Base-by-base conservation (phyloP, 2,888 invertebrate genomes). In the Drosophila merina region DNA sequence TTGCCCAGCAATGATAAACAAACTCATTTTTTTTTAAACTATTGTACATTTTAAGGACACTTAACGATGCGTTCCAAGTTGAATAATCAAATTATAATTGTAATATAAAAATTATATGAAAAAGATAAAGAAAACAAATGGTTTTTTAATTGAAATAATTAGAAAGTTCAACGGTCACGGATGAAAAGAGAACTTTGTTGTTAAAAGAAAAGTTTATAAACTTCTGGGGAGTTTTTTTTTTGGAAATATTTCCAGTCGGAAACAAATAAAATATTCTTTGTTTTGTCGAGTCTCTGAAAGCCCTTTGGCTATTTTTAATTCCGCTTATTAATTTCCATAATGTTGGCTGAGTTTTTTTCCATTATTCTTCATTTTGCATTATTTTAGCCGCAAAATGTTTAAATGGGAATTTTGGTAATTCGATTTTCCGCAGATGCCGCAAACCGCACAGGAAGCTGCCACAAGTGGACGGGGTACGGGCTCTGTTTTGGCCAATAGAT, bases 1-100 rank as follows among this genome's bases (percentile, higher is more conserved):
- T 66, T 64, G 64, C 64, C 64, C 64, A 64, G 64, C 64, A 64
- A 66, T 64, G 20, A 20, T 20, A 20, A 20, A 20, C 20, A 20
- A 20, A 20, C 20, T 31, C 7, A 12, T 49, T 49, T 49, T 49
- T 48, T 12, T 31, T 5, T 20, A 31, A 31, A 31, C 9, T 20
- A n/a, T n/a, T n/a, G n/a, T n/a, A 49, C 6, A 49, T 30, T 30
- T 28, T 48, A 48, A 25, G 47, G 38, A 60, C 47, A 57, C 36
- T 47, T 57, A 45, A 47, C 57, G 42, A 55, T 58, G 42, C 57
- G 45, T 57, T 44, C 58, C 42, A 28, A 26, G 44, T 49, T 63
- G 52, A 9, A 66, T 66, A 64, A 52, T 47, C 10, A 38, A 54
- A 47, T 54, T 54, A 45, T 52, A 66, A 64, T 52, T 64, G 45